Evolutionary conservation across 2,113 vertebrate species (phyloP), one percentile per base, ranked within the genome.

Genomic region (Notothenia coriiceps): DNA sequence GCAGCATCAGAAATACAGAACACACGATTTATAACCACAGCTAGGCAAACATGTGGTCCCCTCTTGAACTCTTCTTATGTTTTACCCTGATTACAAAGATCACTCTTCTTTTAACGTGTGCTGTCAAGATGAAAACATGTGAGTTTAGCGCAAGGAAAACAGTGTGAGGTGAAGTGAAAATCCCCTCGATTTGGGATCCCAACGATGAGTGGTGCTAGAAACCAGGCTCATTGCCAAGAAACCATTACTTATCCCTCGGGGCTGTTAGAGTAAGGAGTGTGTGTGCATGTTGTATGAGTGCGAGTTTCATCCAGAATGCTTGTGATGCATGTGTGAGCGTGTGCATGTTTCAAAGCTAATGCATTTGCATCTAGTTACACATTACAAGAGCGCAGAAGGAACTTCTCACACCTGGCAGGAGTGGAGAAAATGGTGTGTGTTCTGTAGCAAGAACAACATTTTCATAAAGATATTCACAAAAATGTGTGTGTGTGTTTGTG

Each of bases 131-230:
- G 67, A 73, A 83, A 90, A 87, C 74, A 50, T 40, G 57, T 35
- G 70, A 73, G 61, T 87, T 83, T 73, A 84, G 78, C 43, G 77
- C 66, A 85, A 89, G 69, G 84, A 84, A 91, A 91, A 88, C 73
- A 81, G 44, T 7, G 40, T 1, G 74, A 89, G 66, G 77, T 80
- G 75, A 86, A 84, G 74, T 79, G 75, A 91, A 89, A 93, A 91
- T 80, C 89, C 88, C 86, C 84, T 76, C 68, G 47, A 91, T 86
- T 84, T 77, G 80, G 80, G 50, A 79, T 91, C 88, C 83, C 50
- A 73, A 83, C 64, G 85, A 84, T 87, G 82, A 92, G 87, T 91
- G 88, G 80, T 85, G 85, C 86, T 85, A 86, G 72, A 91, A 80
- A 83, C 70, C 79, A 83, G 84, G 86, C 87, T 79, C 64, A 54